Evolutionary conservation across 1,140 invertebrate species (phyloP), one percentile per base, ranked within the genome.

Genomic region (Euura lappo): DNA sequence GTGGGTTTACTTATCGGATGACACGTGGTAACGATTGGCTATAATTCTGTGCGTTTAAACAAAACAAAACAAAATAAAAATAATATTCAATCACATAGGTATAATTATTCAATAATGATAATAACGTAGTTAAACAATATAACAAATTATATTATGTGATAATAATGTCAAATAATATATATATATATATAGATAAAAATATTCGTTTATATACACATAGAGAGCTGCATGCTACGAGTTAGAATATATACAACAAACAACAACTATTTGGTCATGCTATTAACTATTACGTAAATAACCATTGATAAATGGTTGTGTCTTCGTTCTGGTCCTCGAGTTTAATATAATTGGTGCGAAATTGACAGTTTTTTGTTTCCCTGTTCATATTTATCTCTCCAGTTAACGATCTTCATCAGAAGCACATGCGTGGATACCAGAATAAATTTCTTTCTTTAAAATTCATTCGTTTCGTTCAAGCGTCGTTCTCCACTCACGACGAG

Each of bases 141-240:
- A 28, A 28, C 28, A 28, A 28, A 28, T 28, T 28, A 28, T 28
- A 28, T 28, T 28, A 28, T 28, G 28, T 28, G 28, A 28, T 28
- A 28, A 28, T 28, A 28, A 28, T 28, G 28, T 28, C 28, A 28
- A 6, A 60, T n/a, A 60, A 60, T 60, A 60, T 60, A 51, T 51
- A 51, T 51, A 11, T 51, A 51, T 51, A 11, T 51, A 51, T 51
- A 11, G 11, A 6, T 51, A 51, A 7, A 51, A 7, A 60, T 60
- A 6, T 6, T 11, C 13, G 13, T 60, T 82, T 82, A 66, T 83
- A 83, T 80, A 82, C 72, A 79, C 75, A 78, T 83, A 84, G 83
- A 84, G 83, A 84, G 83, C 81, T 70, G 75, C 72, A 65, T 77
- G 70, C 75, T 77, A 77, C 73, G 65, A 77, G 73, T 78, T 70